Conservation (phyloP, 2,797 vertebrate species). For the Pipistrellus pipistrellus region DNA sequence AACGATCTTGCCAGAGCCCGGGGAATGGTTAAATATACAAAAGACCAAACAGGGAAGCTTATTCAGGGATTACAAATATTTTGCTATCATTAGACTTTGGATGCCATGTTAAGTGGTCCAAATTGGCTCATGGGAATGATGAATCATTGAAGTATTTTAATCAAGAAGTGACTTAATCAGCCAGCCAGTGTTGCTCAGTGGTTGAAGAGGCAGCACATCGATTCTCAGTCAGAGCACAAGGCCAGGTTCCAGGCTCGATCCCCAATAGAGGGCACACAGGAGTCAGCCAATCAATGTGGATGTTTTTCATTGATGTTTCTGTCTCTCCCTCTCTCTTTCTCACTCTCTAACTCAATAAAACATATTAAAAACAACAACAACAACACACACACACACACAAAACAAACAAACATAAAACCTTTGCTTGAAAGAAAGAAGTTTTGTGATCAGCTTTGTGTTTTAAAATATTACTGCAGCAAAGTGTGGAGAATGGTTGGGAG, state of each 20-base stretch:
- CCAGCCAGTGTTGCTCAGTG: too few relatives aligned
- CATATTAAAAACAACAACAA: too few relatives aligned
- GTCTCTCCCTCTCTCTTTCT: too few relatives aligned
- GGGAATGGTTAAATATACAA: background rate
- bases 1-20: background rate
- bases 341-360: too few relatives aligned
- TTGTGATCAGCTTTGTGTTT: background rate
- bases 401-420: too few relatives aligned
- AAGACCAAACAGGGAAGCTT: background rate
- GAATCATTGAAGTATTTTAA: background rate
- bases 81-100: background rate
- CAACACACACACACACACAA: too few relatives aligned
- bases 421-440: background rate
- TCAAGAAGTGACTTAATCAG: background rate
- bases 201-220: too few relatives aligned
- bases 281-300: too few relatives aligned
- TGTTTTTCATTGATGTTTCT: too few relatives aligned
- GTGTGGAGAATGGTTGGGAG: background rate
- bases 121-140: conserved; percentile 1
- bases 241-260: too few relatives aligned
- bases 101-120: background rate
- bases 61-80: background rate
- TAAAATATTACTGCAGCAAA: conserved; percentile 24
- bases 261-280: too few relatives aligned
- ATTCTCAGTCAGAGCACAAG: too few relatives aligned